A percentile compares a stretch with the other conserved stretches of the same genome.
phyloP scores from a whole-genome alignment of 2,797 vertebrate genomes.

The Hippoglossus hippoglossus region DNA sequence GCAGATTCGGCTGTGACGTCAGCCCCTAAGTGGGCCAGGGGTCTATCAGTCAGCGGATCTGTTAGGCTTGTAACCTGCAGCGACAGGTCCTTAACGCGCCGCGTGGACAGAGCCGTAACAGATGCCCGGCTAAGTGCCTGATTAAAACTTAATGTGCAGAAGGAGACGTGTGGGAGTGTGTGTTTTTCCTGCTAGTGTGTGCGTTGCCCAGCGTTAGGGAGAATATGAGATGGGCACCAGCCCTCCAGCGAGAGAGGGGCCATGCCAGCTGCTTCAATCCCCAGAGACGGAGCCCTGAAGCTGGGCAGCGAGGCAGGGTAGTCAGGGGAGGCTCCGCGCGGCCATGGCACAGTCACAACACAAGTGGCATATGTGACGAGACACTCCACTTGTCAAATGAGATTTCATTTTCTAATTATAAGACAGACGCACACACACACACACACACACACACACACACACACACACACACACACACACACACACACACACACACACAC shows the following conservation, averaged over 20 bases:
- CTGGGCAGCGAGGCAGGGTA: constrained; percentile 74
- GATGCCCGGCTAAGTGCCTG: constrained; percentile 86
- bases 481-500: too few species aligned
- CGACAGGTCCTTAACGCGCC: constrained; percentile 78
- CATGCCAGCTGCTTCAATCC: constrained; percentile 81
- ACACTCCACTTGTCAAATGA: constrained; percentile 79
- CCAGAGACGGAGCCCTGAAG: constrained; percentile 78
- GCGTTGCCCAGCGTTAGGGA: constrained; percentile 46
- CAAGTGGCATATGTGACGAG: constrained; percentile 74
- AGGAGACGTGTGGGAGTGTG: constrained; percentile 57
- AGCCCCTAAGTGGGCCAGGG: constrained; percentile 75
- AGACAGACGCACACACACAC: constrained; percentile 4
- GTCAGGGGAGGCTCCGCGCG: constrained; percentile 49
- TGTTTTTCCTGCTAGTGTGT: constrained; percentile 26
- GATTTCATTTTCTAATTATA: constrained; percentile 62
- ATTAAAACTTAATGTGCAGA: constrained; percentile 87
- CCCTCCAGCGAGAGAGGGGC: constrained; percentile 79
- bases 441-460: too few species aligned
- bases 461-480: background rate
- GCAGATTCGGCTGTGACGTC: constrained; percentile 57
- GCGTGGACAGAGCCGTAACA: constrained; percentile 82
- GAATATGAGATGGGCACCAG: constrained; percentile 72
- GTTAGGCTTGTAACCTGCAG: constrained; percentile 76
- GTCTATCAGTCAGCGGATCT: constrained; percentile 76
- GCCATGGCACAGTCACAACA: constrained; percentile 83